Percentiles rank a stretch among this genome's conserved stretches.
Evolutionary conservation across 1,140 invertebrate species (phyloP).

Genomic region (Macrosteles quadrilineatus): DNA sequence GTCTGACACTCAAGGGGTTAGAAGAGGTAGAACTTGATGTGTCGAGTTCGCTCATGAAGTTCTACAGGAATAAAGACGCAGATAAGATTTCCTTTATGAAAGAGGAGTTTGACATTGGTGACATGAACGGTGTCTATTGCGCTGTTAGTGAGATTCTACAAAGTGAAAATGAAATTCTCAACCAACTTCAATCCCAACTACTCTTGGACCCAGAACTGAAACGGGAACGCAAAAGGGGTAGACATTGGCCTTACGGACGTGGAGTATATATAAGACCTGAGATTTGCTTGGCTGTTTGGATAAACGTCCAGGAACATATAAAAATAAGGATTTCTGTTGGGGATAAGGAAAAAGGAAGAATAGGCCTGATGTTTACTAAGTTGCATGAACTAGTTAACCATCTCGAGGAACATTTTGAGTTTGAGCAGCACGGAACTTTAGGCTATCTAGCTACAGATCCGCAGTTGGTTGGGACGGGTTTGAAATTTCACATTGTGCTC

Average conservation of each 20-base stretch:
- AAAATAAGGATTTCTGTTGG: conserved; percentile 72
- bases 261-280: conserved; percentile 76
- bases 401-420: conserved; percentile 69
- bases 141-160: conserved; percentile 31
- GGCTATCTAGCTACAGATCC: no score
- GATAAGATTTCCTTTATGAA: not conserved
- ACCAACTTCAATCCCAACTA: conserved; percentile 29
- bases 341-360: conserved; percentile 67
- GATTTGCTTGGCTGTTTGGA: conserved; percentile 81
- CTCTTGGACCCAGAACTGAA: conserved; percentile 29
- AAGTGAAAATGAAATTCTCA: conserved; percentile 4
- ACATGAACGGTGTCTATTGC: conserved; percentile 33
- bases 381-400: conserved; percentile 62
- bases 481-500: no score
- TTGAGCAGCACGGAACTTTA: conserved; percentile 57
- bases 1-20: conserved; percentile 66
- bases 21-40: conserved; percentile 69
- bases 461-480: no score
- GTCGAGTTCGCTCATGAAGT: conserved; percentile 60
- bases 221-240: conserved; percentile 54
- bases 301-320: conserved; percentile 90
- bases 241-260: conserved; percentile 83
- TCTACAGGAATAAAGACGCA: conserved; percentile 33
- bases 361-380: conserved; percentile 70
- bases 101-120: conserved; percentile 23